These are phyloP conservation scores for Neoscelio sp. DNA, from an alignment of 2,888 invertebrate species.

Conservation along the genomic window DNA sequence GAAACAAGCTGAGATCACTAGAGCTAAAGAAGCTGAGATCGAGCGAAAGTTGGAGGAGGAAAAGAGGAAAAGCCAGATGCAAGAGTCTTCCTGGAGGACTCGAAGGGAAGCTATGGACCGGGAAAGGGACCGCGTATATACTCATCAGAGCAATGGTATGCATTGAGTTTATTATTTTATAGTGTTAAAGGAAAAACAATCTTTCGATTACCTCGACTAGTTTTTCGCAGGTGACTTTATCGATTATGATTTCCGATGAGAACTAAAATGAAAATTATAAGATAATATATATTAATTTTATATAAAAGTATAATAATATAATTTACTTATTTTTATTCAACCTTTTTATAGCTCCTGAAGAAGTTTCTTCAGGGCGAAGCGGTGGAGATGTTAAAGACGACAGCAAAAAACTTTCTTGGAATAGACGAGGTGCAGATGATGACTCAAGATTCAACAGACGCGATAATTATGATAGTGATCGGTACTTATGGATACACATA, in stretches of 20 bases:
- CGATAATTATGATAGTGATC: slow-evolving; percentile 74
- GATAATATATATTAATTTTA: no score
- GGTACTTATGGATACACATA: not conserved
- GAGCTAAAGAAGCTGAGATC: slow-evolving; percentile 89
- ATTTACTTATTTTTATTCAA: no score
- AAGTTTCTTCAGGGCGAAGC: slow-evolving; percentile 34
- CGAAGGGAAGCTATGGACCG: not conserved
- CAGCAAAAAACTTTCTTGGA: slow-evolving; percentile 21
- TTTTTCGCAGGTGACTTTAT: no score
- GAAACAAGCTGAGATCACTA: slow-evolving; percentile 86
- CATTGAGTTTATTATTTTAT: no score
- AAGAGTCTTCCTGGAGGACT: slow-evolving; percentile 70
- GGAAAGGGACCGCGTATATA: slow-evolving; percentile 11
- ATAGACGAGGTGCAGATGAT: slow-evolving; percentile 71
- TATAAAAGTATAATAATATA: no score
- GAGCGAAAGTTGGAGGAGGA: slow-evolving; percentile 86
- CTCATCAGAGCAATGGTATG: not conserved
- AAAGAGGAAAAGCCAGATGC: slow-evolving; percentile 70
- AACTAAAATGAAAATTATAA: no score
- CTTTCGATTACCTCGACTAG: no score
- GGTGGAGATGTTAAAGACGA: slow-evolving; percentile 37
- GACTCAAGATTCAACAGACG: slow-evolving; percentile 76
- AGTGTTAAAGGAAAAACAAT: no score
- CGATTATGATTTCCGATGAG: no score
- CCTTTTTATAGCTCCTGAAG: slow-evolving; percentile 19